Evolutionary conservation across 2,888 invertebrate genomes (phyloP).

Genomic region (Cinara cedri): DNA sequence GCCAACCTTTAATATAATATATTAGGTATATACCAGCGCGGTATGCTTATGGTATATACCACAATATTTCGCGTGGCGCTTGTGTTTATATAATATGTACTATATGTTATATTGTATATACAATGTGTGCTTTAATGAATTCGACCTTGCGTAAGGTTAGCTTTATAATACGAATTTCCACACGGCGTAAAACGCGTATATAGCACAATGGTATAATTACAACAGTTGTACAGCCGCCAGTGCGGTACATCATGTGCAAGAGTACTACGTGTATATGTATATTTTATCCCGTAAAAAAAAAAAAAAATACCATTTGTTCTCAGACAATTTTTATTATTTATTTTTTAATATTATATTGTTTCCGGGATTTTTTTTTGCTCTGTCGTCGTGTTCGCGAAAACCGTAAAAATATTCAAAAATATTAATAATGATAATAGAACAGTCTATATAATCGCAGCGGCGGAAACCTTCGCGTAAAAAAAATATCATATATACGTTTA

Average conservation of each 20-base stretch:
- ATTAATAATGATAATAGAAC: neutral
- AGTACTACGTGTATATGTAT: neutral
- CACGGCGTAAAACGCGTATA: conserved; percentile 8
- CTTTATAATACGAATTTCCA: conserved; percentile 51
- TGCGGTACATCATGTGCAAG: neutral
- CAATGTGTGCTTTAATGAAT: conserved; percentile 53
- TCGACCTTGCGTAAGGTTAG: conserved; percentile 53
- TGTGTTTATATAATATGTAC: neutral
- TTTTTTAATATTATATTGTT: conserved; percentile 27
- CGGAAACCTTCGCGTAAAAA: conserved; percentile 43
- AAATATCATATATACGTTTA: too few relatives aligned
- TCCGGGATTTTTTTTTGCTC: conserved; percentile 29
- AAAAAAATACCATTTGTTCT: conserved; percentile 6
- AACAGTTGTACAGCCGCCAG: neutral
- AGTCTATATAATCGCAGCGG: conserved; percentile 31
- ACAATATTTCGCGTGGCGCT: neutral
- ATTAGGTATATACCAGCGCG: neutral
- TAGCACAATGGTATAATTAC: conserved; percentile 44
- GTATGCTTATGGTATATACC: too few relatives aligned
- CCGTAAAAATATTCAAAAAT: conserved; percentile 36
- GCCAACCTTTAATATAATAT: neutral
- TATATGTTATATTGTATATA: neutral
- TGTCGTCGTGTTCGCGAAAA: neutral
- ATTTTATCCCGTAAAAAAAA: conserved; percentile 7
- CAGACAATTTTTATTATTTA: neutral